Evolutionary conservation across 2,888 invertebrate species (phyloP).

Genomic region (Habrosyne pyritoides): DNA sequence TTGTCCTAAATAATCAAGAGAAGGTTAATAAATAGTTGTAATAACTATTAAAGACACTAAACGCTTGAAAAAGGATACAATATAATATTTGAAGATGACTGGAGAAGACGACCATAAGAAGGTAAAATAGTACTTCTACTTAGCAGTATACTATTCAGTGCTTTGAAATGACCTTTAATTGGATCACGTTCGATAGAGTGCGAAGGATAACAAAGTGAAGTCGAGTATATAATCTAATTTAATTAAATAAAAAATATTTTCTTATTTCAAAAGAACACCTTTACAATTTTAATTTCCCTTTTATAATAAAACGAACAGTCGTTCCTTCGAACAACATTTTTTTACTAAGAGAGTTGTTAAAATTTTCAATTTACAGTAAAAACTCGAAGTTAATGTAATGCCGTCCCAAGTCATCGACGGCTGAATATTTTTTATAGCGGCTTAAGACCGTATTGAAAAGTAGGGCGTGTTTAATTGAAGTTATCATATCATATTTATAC

Average conservation of each 20-base stretch:
- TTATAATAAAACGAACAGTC: slow-evolving; percentile 15
- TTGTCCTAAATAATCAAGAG: too few relatives aligned
- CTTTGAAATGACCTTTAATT: too few relatives aligned
- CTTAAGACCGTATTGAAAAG: slow-evolving; percentile 11
- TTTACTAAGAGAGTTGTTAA: slow-evolving; percentile 27
- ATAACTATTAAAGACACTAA: too few relatives aligned
- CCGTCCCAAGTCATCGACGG: slow-evolving; percentile 12
- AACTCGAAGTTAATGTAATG: slow-evolving; percentile 43
- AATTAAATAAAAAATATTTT: background rate
- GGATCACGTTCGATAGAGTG: too few relatives aligned
- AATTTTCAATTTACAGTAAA: slow-evolving; percentile 60
- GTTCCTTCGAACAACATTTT: slow-evolving; percentile 21
- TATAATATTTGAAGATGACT: too few relatives aligned
- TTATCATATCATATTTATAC: background rate
- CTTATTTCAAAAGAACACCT: background rate
- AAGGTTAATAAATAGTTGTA: too few relatives aligned
- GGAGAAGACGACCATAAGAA: too few relatives aligned
- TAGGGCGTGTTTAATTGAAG: background rate
- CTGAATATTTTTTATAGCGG: slow-evolving; percentile 23
- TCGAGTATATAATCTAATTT: background rate
- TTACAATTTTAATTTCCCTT: background rate
- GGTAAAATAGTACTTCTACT: too few relatives aligned
- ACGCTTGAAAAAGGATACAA: too few relatives aligned
- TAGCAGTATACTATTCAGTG: too few relatives aligned
- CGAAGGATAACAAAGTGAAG: too few relatives aligned